Conservation (phyloP, 1,140 invertebrate species). For the Scaptomyza montana region DNA sequence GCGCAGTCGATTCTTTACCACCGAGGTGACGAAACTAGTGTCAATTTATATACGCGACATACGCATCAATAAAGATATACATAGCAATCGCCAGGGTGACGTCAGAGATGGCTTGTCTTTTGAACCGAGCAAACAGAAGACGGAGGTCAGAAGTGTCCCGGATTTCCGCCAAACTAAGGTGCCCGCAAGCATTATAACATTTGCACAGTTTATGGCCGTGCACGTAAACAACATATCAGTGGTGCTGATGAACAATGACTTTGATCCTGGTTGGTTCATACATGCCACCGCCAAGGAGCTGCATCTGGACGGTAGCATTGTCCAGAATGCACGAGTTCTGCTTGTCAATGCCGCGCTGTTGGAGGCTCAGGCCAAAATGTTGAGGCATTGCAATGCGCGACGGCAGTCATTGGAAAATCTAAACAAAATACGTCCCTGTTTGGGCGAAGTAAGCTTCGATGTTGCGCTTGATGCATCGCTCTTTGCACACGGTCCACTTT, state of each 20-base stretch:
- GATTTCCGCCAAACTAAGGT: slow-evolving; percentile 90
- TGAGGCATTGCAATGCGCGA: slow-evolving; percentile 82
- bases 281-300: slow-evolving; percentile 91
- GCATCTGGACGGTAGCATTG: slow-evolving; percentile 90
- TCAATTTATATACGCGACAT: slow-evolving; percentile 93
- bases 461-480: slow-evolving; percentile 90
- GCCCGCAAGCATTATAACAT: slow-evolving; percentile 90
- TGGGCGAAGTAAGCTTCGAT: slow-evolving; percentile 89
- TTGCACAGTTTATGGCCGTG: slow-evolving; percentile 95
- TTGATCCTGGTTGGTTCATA: slow-evolving; percentile 89
- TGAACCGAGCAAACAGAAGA: slow-evolving; percentile 65
- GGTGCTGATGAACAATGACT: slow-evolving; percentile 86
- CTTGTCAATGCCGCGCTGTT: slow-evolving; percentile 88
- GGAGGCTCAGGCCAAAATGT: slow-evolving; percentile 85
- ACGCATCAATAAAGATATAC: slow-evolving; percentile 92
- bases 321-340: slow-evolving; percentile 89
- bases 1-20: slow-evolving; percentile 94
- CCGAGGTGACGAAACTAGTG: slow-evolving; percentile 93
- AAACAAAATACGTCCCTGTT: slow-evolving; percentile 84
- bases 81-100: slow-evolving; percentile 72
- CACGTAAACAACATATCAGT: slow-evolving; percentile 92
- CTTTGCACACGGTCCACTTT: slow-evolving; percentile 89
- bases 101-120: slow-evolving; percentile 43
- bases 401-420: slow-evolving; percentile 77
- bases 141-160: slow-evolving; percentile 83